Evolutionary conservation across 2,797 vertebrate species (phyloP).

Genomic region (Crocidura indochinensis): DNA sequence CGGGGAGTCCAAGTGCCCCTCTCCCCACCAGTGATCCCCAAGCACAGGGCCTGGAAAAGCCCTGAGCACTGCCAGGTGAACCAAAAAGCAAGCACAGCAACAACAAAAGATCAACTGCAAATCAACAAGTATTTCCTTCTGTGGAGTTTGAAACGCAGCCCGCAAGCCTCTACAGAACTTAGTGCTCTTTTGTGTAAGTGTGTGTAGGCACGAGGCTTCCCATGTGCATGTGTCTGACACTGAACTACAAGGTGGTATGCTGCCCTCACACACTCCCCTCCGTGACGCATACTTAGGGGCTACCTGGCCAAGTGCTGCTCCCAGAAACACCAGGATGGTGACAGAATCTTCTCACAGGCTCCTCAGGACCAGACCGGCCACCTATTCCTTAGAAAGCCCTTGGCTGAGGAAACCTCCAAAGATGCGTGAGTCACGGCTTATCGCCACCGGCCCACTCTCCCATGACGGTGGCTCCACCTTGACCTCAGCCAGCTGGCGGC

Average conservation of each 20-base stretch:
- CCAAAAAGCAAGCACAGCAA: background rate
- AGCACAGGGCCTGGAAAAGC: slow-evolving; percentile 20
- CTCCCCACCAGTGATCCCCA: background rate
- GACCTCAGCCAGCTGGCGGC: slow-evolving; percentile 54
- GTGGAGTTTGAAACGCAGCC: slow-evolving; percentile 51
- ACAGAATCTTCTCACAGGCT: slow-evolving; percentile 48
- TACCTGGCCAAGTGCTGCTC: too few species aligned
- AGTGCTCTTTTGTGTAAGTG: background rate
- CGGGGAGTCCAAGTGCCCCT: too few species aligned
- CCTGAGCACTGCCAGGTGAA: too few species aligned
- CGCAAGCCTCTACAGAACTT: slow-evolving; percentile 54
- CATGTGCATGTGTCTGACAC: too few species aligned
- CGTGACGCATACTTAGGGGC: slow-evolving; percentile 68
- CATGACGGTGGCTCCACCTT: slow-evolving; percentile 51
- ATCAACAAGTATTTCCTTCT: background rate
- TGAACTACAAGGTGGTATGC: slow-evolving; percentile 46
- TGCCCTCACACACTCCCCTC: slow-evolving; percentile 62
- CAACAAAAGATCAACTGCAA: slow-evolving; percentile 52
- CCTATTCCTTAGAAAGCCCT: slow-evolving; percentile 81
- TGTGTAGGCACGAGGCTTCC: too few species aligned
- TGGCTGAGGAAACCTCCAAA: slow-evolving; percentile 64
- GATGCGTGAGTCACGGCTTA: slow-evolving; percentile 74
- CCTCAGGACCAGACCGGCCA: slow-evolving; percentile 36
- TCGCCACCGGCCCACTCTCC: slow-evolving; percentile 53
- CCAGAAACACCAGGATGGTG: slow-evolving; percentile 80